A percentile compares a stretch with the other conserved stretches of the same genome.
Conservation (phyloP, 2,888 invertebrate species). For the Gymnoscelis rufifasciata region DNA sequence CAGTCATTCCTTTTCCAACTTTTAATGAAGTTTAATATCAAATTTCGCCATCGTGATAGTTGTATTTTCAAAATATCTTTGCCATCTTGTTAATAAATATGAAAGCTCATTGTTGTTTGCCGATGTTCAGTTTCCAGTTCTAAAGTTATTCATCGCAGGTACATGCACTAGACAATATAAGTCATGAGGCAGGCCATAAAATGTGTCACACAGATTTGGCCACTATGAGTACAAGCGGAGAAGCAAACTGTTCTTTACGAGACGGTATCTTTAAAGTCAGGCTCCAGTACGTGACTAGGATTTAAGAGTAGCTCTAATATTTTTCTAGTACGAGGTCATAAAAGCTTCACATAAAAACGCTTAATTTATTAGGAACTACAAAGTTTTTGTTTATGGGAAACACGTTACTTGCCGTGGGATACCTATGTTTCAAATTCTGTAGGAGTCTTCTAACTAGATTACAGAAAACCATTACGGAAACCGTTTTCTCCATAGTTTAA, state of each 20-base stretch:
- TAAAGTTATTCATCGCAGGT: constrained; percentile 10
- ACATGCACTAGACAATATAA: constrained; percentile 3
- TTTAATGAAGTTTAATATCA: too few species aligned
- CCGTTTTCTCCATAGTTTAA: background rate
- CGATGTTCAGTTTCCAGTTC: background rate
- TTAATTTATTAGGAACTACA: constrained; percentile 23
- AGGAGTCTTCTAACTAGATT: too few species aligned
- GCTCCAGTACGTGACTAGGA: constrained; percentile 27
- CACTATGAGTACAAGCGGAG: constrained; percentile 7
- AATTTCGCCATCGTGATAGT: too few species aligned
- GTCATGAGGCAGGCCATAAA: constrained; percentile 15
- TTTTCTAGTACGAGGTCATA: constrained; percentile 22
- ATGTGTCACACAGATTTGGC: constrained; percentile 21
- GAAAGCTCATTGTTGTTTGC: background rate
- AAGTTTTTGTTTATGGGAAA: constrained; percentile 13
- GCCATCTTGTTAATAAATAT: too few species aligned
- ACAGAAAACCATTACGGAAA: background rate
- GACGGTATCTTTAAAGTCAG: constrained; percentile 30
- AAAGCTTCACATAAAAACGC: constrained; percentile 28
- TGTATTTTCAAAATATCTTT: too few species aligned
- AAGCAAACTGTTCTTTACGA: constrained; percentile 16
- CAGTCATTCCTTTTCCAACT: too few species aligned
- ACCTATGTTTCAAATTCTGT: background rate
- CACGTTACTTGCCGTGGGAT: constrained; percentile 15
- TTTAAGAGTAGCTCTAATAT: constrained; percentile 23